Base-by-base conservation (phyloP, 1,140 invertebrate species). In the Neodiprion fabricii region DNA sequence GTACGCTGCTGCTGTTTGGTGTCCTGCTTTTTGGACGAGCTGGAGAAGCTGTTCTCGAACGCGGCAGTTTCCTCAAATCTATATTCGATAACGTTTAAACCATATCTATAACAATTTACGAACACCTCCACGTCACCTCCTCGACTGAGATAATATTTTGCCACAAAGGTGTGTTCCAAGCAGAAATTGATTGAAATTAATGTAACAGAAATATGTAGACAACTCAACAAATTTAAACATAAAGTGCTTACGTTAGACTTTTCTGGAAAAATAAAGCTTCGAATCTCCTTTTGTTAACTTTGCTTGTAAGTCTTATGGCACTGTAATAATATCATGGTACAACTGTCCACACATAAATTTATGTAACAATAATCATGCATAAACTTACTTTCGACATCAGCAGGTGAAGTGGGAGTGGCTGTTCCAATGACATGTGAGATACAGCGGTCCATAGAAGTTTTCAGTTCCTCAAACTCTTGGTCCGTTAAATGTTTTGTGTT, bases 401-500 rank as follows among this genome's bases (percentile, higher is more conserved):
- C 72, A 12, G 88, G 81, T 67, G 89, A 87, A 0, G 11, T 61
- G 53, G n/a, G 11, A 12, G 89, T 88, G 0, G 88, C 88, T 3
- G 89, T 91, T 10, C 95, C 95, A 77, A 96, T 92, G 47, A 97
- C 93, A 87, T 96, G 94, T 1, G 92, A 92, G 67, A 96, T 93
- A 80, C 95, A 96, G 12, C 91, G 89, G 83, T 94, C 93, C 88
- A 95, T 94, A 53, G 88, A 88, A 9, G 87, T 83, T 81, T 95
- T 95, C 14, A 95, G 83, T 74, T 93, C 90, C 87, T 95, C 92
- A 85, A 97, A 97, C 80, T 96, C 93, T 23, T 91, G 85, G 67
- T 96, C 93, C 12, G 90, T 91, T 48, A 97, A 85, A 84, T 93
- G 91, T 77, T 91, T 91, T 0, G 96, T 95, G 79, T 95, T 93